phyloP scores from a whole-genome alignment of 2,888 invertebrate species.

The Ashinkailepas kermadecensis region DNA sequence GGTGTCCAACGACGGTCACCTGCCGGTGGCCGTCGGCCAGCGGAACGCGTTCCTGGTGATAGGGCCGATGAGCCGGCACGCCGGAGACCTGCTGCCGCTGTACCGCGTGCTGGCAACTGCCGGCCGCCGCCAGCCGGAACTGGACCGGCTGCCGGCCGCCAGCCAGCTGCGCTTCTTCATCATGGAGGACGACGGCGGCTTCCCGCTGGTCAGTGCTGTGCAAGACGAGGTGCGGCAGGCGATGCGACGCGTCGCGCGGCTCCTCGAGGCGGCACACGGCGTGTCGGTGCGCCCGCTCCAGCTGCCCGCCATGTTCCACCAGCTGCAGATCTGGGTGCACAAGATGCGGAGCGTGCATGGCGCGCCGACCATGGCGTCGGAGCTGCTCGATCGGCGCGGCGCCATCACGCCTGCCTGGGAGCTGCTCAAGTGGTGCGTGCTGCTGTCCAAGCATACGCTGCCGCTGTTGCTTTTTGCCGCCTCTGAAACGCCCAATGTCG shows the following conservation, averaged over 20 bases:
- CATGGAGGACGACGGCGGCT: constrained; percentile 70
- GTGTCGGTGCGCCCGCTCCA: constrained; percentile 43
- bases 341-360: constrained; percentile 36
- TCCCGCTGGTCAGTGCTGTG: constrained; percentile 61
- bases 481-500: constrained; percentile 26
- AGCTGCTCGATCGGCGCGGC: constrained; percentile 49
- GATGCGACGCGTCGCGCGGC: constrained; percentile 53
- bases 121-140: constrained; percentile 51
- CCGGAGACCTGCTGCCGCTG: constrained; percentile 72
- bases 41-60: constrained; percentile 69
- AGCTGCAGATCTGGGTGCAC: constrained; percentile 34
- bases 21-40: constrained; percentile 58
- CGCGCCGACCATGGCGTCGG: constrained; percentile 51
- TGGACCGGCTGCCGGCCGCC: constrained; percentile 57
- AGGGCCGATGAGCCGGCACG: constrained; percentile 82
- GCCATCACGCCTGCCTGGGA: constrained; percentile 57
- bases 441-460: constrained; percentile 72
- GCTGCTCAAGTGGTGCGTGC: constrained; percentile 62
- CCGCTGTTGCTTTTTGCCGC: constrained; percentile 53
- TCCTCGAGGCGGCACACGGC: constrained; percentile 55
- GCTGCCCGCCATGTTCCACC: neutral
- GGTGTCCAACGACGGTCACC: constrained; percentile 66
- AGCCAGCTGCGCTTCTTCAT: constrained; percentile 65
- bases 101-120: constrained; percentile 62
- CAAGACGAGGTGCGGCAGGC: constrained; percentile 61